These are phyloP conservation scores for Sebastes fasciatus DNA, from an alignment of 2,113 vertebrate species.

Conservation along the genomic window DNA sequence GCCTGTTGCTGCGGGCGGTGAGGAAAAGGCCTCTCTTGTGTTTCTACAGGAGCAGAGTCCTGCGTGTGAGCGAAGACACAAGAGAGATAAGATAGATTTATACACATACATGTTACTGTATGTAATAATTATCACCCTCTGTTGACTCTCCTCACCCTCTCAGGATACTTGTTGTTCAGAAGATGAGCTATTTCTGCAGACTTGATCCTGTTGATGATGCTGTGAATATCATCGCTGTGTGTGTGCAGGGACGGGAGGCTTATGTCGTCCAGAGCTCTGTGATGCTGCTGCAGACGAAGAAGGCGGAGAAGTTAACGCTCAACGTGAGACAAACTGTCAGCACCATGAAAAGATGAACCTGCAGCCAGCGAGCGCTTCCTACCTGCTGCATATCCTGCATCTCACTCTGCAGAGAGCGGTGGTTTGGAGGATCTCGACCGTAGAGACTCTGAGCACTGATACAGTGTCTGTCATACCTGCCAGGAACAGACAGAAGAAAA, in stretches of 20 bases:
- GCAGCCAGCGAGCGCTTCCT: neutral
- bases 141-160: slow-evolving; percentile 66
- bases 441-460: slow-evolving; percentile 49
- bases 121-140: neutral
- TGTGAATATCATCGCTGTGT: slow-evolving; percentile 68
- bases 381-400: slow-evolving; percentile 82
- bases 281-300: slow-evolving; percentile 53
- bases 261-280: slow-evolving; percentile 62
- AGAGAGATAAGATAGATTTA: slow-evolving; percentile 10
- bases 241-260: slow-evolving; percentile 49
- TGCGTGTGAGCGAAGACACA: slow-evolving; percentile 40
- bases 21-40: slow-evolving; percentile 69
- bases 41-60: slow-evolving; percentile 68
- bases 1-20: slow-evolving; percentile 74
- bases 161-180: slow-evolving; percentile 63
- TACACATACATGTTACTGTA: neutral
- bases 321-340: neutral
- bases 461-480: slow-evolving; percentile 78
- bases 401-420: slow-evolving; percentile 80
- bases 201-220: slow-evolving; percentile 77
- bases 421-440: slow-evolving; percentile 67
- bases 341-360: neutral
- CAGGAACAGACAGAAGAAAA: slow-evolving; percentile 27
- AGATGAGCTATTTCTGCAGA: slow-evolving; percentile 68
- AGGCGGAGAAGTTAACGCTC: neutral